Evolutionary conservation across 1,140 invertebrate species (phyloP).

Genomic region (Centruroides vittatus): DNA sequence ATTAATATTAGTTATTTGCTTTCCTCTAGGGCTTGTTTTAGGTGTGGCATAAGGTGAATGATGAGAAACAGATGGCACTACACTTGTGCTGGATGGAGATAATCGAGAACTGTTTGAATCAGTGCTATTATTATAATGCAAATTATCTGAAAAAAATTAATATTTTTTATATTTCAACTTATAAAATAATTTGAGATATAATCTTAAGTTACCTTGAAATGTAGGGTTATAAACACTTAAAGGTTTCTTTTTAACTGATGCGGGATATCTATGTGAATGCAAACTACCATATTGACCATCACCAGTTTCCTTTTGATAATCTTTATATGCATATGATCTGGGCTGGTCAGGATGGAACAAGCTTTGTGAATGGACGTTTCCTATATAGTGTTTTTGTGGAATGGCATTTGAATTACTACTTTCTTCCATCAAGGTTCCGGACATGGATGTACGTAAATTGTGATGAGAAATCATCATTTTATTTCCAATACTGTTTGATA

Average conservation of each 20-base stretch:
- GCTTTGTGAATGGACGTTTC: not conserved
- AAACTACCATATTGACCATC: not conserved
- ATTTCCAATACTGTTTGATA: too few species aligned
- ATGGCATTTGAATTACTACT: not conserved
- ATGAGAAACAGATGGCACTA: slow-evolving; percentile 9
- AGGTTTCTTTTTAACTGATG: not conserved
- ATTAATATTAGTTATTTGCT: too few species aligned
- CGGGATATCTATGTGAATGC: not conserved
- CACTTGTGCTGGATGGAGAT: slow-evolving; percentile 2
- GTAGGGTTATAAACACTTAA: slow-evolving; percentile 14
- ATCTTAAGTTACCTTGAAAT: slow-evolving; percentile 7
- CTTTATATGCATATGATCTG: too few species aligned
- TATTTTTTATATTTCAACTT: not conserved
- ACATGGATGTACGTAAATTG: too few species aligned
- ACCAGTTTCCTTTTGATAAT: too few species aligned
- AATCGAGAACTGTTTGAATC: not conserved
- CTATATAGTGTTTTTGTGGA: slow-evolving; percentile 1
- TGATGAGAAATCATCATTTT: too few species aligned
- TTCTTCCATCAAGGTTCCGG: not conserved
- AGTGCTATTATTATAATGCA: not conserved
- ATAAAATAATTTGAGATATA: too few species aligned
- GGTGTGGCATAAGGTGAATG: slow-evolving; percentile 8
- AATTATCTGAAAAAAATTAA: not conserved
- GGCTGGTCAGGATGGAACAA: too few species aligned
- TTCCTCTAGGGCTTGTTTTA: not conserved